phyloP scores from a whole-genome alignment of 2,888 invertebrate genomes.

The Eupithecia exiguata region DNA sequence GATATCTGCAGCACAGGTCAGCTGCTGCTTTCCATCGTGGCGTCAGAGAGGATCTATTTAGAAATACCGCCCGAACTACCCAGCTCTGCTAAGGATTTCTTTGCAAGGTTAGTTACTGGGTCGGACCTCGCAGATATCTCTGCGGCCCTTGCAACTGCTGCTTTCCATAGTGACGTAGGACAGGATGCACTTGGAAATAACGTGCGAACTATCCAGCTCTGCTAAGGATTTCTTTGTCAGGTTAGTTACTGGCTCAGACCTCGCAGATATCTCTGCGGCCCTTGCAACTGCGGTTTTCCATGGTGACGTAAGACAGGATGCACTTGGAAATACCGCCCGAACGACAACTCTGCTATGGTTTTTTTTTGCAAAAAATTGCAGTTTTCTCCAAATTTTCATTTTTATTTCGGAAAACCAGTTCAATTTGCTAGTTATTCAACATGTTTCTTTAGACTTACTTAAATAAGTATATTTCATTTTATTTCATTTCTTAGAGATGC shows the following conservation, averaged over 20 bases:
- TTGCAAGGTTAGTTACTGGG: constrained; percentile 82
- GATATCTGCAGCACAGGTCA: constrained; percentile 90
- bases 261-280: no score
- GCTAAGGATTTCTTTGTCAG: constrained; percentile 89
- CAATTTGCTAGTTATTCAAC: no score
- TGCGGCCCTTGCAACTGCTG: constrained; percentile 57
- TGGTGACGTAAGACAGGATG: constrained; percentile 81
- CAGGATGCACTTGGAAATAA: constrained; percentile 83
- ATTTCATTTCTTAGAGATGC: no score
- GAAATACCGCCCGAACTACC: constrained; percentile 85
- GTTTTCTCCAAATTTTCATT: no score
- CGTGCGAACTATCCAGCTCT: constrained; percentile 83
- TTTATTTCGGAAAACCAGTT: no score
- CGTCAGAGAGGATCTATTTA: constrained; percentile 76
- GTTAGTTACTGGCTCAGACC: constrained; percentile 60
- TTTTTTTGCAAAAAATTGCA: no score
- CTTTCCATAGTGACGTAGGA: constrained; percentile 84
- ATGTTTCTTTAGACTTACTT: no score
- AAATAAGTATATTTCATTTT: no score
- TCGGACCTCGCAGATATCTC: background rate
- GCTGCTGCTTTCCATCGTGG: constrained; percentile 86
- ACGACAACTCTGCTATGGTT: no score
- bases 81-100: constrained; percentile 87
- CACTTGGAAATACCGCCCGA: constrained; percentile 73
- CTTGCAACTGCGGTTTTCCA: constrained; percentile 78